Conservation (phyloP, 2,888 invertebrate genomes). For the Agrilus biguttatus region DNA sequence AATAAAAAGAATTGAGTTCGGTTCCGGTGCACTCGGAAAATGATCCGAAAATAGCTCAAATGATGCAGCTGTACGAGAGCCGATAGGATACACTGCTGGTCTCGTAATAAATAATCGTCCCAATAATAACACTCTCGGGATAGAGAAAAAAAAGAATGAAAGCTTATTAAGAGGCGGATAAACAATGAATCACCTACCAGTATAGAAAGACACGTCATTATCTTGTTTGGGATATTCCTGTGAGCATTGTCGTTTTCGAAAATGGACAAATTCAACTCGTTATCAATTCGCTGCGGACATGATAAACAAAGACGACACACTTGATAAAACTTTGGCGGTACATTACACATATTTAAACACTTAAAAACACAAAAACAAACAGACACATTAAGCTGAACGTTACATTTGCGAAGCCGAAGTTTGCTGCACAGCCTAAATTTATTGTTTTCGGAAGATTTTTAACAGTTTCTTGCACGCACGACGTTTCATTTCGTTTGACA, state of each 20-base stretch:
- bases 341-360: constrained; percentile 40
- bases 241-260: constrained; percentile 62
- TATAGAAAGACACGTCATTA: constrained; percentile 67
- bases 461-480: constrained; percentile 20
- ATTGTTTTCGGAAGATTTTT: constrained; percentile 21
- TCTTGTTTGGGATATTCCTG: constrained; percentile 40
- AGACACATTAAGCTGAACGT: constrained; percentile 20
- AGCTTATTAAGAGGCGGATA: background rate
- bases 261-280: constrained; percentile 62
- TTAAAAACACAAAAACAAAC: constrained; percentile 27
- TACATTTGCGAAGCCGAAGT: constrained; percentile 25
- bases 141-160: no score
- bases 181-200: constrained; percentile 46
- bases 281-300: constrained; percentile 41
- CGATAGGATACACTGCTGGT: constrained; percentile 1
- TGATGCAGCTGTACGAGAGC: constrained; percentile 17
- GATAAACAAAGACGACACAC: constrained; percentile 89
- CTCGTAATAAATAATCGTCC: constrained; percentile 7
- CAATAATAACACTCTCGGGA: no score
- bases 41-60: constrained; percentile 17
- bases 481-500: constrained; percentile 23
- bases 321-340: constrained; percentile 86
- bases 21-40: constrained; percentile 23
- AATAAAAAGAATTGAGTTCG: constrained; percentile 24
- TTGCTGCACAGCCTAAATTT: constrained; percentile 26